Percentiles rank a stretch among this genome's conserved stretches.
Conservation (phyloP, 2,113 vertebrate genomes). For the Microcebus griseorufus region DNA sequence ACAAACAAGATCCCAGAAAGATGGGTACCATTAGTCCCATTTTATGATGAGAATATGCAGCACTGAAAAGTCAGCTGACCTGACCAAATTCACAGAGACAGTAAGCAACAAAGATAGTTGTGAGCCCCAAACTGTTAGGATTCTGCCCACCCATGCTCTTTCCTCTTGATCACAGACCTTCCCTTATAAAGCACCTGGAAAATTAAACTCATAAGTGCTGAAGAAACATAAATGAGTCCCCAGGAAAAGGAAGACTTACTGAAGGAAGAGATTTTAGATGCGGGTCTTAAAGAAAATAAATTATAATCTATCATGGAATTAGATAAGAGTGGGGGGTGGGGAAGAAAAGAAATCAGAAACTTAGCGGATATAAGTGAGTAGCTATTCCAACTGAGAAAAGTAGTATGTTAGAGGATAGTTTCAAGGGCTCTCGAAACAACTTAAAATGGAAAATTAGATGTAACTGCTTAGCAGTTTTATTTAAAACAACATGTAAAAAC, state of each 20-base stretch:
- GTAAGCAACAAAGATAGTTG: not conserved
- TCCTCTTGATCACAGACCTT: not conserved
- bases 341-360: not conserved
- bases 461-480: not conserved
- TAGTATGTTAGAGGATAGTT: not conserved
- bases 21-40: not conserved
- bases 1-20: not conserved
- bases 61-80: not conserved
- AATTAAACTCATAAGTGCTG: not conserved
- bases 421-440: not conserved
- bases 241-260: not conserved
- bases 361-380: not conserved
- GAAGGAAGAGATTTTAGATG: not conserved
- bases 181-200: not conserved
- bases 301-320: not conserved
- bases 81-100: not conserved
- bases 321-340: not conserved
- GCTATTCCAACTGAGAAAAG: not conserved
- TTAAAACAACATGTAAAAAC: not conserved
- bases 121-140: not conserved
- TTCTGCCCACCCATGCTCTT: not conserved
- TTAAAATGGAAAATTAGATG: not conserved
- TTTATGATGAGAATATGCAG: not conserved
- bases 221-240: not conserved
- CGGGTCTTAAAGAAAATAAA: constrained; percentile 32